Percentiles rank a stretch among this genome's conserved stretches.
Evolutionary conservation across 2,888 invertebrate genomes (phyloP).

Genomic region (Tipula lateralis): DNA sequence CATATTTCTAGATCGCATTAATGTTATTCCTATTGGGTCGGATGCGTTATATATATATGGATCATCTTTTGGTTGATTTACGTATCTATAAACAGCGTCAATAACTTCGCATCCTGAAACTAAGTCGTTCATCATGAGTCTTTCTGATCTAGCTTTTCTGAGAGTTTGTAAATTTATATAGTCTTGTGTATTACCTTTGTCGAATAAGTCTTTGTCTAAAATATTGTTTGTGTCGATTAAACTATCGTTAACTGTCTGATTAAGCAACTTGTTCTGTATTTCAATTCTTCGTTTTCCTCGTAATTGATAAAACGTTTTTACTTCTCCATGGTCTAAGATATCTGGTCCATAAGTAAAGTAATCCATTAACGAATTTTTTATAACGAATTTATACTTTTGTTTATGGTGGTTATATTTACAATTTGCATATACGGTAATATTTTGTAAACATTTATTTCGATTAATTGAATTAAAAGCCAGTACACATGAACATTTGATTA

Average conservation of each 20-base stretch:
- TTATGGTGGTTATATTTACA: no score
- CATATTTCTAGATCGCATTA: not conserved
- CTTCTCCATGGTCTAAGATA: not conserved
- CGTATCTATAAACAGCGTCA: not conserved
- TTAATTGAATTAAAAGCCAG: not conserved
- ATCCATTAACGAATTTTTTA: not conserved
- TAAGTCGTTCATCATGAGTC: not conserved
- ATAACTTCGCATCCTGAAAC: not conserved
- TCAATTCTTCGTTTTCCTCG: not conserved
- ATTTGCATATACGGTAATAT: not conserved
- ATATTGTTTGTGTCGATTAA: not conserved
- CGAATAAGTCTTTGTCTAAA: not conserved
- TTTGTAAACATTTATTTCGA: not conserved
- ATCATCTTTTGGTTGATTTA: not conserved
- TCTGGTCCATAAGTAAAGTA: not conserved
- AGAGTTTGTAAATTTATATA: not conserved
- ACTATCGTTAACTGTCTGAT: not conserved
- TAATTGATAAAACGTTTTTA: not conserved
- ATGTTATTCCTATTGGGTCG: not conserved
- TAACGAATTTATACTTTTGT: not conserved
- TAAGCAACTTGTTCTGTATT: not conserved
- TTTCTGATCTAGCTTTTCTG: not conserved
- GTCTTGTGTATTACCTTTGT: not conserved
- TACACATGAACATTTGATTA: not conserved
- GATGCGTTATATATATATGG: not conserved